Evolutionary conservation across 2,797 vertebrate genomes (phyloP).

Genomic region (Malurus leucopterus): DNA sequence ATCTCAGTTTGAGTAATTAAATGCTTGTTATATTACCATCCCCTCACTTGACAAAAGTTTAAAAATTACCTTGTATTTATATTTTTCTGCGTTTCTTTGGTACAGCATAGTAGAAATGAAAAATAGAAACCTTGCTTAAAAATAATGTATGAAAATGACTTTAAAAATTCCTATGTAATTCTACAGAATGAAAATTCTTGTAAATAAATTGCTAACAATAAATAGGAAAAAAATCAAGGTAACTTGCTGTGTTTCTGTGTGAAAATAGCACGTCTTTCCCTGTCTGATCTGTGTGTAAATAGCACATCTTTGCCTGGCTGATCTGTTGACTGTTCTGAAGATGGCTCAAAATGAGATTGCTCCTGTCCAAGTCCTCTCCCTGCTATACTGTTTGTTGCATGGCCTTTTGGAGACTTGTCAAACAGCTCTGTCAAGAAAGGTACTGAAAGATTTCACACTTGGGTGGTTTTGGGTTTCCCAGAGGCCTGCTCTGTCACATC

Average conservation of each 20-base stretch:
- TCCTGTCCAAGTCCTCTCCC: background rate
- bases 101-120: background rate
- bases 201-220: background rate
- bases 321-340: background rate
- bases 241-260: background rate
- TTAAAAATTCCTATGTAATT: background rate
- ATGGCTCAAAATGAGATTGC: background rate
- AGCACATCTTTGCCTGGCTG: background rate
- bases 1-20: background rate
- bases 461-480: background rate
- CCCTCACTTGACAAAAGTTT: background rate
- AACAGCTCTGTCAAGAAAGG: background rate
- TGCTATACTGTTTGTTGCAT: background rate
- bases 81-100: background rate
- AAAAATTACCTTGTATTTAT: background rate
- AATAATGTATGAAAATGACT: background rate
- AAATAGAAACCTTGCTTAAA: background rate
- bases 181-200: background rate
- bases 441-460: background rate
- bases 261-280: background rate
- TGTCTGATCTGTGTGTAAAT: background rate
- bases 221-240: background rate
- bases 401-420: background rate
- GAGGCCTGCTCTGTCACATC: constrained; percentile 11
- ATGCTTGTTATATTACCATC: background rate